phyloP scores from a whole-genome alignment of 2,113 vertebrate genomes.

The Pangasianodon gigas region DNA sequence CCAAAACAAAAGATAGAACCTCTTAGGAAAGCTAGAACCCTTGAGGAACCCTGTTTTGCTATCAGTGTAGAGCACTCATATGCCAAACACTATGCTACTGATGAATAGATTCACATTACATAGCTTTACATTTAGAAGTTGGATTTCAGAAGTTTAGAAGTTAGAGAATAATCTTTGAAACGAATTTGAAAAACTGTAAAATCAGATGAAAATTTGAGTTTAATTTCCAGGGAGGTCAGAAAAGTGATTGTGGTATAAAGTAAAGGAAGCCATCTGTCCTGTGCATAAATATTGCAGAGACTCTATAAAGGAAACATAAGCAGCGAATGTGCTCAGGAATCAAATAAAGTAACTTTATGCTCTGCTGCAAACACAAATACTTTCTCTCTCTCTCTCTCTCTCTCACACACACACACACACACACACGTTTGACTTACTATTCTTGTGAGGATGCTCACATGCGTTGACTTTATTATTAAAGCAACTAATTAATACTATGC shows the following conservation, averaged over 20 bases:
- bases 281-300: slow-evolving; percentile 54
- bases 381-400: background rate
- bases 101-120: background rate
- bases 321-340: slow-evolving; percentile 49
- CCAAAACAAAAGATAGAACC: background rate
- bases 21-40: background rate
- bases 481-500: background rate
- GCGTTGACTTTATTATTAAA: background rate
- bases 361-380: slow-evolving; percentile 35
- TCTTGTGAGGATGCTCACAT: background rate
- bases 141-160: background rate
- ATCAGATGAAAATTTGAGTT: background rate
- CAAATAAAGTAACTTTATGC: slow-evolving; percentile 54
- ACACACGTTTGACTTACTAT: background rate
- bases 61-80: background rate
- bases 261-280: slow-evolving; percentile 48
- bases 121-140: background rate
- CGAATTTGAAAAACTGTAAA: background rate
- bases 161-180: background rate
- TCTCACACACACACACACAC: background rate
- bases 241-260: slow-evolving; percentile 43
- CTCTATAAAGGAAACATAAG: slow-evolving; percentile 55
- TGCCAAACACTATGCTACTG: background rate
- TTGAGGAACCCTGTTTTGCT: background rate
- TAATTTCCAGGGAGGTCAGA: background rate